Evolutionary conservation across 2,113 vertebrate species (phyloP).

Genomic region (Solenodon paradoxus): DNA sequence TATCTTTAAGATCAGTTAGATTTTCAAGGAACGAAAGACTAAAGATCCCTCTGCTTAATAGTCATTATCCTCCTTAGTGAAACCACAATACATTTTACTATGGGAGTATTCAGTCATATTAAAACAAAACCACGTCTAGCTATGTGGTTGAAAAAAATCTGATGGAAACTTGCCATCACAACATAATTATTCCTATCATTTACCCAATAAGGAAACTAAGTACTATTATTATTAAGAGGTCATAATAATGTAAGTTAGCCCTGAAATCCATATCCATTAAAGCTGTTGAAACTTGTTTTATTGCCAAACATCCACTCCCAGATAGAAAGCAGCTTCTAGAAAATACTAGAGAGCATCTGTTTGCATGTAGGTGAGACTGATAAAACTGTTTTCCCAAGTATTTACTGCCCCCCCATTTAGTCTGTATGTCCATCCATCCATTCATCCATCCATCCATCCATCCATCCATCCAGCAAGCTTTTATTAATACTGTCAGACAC

Average conservation of each 20-base stretch:
- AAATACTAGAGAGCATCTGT: conserved; percentile 8
- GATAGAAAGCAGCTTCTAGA: conserved; percentile 31
- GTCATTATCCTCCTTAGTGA: neutral
- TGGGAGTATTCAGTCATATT: neutral
- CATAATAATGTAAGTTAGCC: conserved; percentile 11
- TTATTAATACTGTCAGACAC: neutral
- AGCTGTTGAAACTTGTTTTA: conserved; percentile 27
- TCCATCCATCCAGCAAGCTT: neutral
- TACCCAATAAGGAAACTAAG: conserved; percentile 39
- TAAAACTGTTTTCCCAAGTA: neutral
- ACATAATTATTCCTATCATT: neutral
- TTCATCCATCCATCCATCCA: neutral
- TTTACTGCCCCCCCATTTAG: neutral
- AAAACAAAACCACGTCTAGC: conserved; percentile 9
- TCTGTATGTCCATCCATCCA: neutral
- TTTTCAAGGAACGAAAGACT: conserved; percentile 35
- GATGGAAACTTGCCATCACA: conserved; percentile 33
- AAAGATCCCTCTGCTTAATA: neutral
- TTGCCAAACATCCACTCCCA: neutral
- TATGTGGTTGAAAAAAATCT: conserved; percentile 10
- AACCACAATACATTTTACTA: neutral
- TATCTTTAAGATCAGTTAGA: conserved; percentile 48
- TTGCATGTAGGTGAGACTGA: neutral
- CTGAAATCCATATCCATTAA: conserved; percentile 17
- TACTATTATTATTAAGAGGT: conserved; percentile 19